Evolutionary conservation across 2,797 vertebrate species (phyloP).

Genomic region (Etheostoma nigrum): DNA sequence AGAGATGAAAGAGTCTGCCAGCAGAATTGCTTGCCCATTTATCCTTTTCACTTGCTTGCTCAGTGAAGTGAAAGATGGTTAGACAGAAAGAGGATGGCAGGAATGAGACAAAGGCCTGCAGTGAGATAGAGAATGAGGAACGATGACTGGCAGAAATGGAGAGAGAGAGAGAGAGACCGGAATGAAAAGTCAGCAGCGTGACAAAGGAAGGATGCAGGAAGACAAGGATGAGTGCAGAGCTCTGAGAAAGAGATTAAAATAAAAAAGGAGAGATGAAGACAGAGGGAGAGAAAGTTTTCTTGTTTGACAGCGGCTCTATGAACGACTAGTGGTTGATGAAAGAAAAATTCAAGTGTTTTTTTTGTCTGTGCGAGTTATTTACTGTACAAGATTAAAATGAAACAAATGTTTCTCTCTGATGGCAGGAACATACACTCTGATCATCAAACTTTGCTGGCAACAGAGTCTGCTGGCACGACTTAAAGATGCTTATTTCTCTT

Average conservation of each 20-base stretch:
- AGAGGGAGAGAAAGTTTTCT: slow-evolving; percentile 3
- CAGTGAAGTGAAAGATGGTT: slow-evolving; percentile 1
- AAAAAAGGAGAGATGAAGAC: slow-evolving; percentile 31
- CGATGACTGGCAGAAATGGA: slow-evolving; percentile 23
- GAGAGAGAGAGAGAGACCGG: background rate
- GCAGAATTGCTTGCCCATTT: slow-evolving; percentile 38
- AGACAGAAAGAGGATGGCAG: slow-evolving; percentile 21
- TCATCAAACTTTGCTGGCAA: background rate
- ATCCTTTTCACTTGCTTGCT: slow-evolving; percentile 25
- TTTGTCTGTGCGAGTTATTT: background rate
- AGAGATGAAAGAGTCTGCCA: slow-evolving; percentile 32
- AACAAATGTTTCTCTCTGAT: slow-evolving; percentile 4
- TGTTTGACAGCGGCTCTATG: slow-evolving; percentile 3
- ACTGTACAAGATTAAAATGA: background rate
- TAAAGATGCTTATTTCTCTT: background rate
- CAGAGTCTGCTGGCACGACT: background rate
- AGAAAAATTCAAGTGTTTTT: background rate
- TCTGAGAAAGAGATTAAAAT: slow-evolving; percentile 40
- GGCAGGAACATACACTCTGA: background rate
- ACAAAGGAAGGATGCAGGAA: slow-evolving; percentile 39
- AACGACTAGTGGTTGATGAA: slow-evolving; percentile 9
- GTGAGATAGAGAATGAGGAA: slow-evolving; percentile 15
- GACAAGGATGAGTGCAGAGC: slow-evolving; percentile 14
- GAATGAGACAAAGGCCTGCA: slow-evolving; percentile 41
- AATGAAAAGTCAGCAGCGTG: slow-evolving; percentile 45